These are phyloP conservation scores for Quadriops clusia DNA, from an alignment of 2,888 invertebrate species.

Conservation along the genomic window DNA sequence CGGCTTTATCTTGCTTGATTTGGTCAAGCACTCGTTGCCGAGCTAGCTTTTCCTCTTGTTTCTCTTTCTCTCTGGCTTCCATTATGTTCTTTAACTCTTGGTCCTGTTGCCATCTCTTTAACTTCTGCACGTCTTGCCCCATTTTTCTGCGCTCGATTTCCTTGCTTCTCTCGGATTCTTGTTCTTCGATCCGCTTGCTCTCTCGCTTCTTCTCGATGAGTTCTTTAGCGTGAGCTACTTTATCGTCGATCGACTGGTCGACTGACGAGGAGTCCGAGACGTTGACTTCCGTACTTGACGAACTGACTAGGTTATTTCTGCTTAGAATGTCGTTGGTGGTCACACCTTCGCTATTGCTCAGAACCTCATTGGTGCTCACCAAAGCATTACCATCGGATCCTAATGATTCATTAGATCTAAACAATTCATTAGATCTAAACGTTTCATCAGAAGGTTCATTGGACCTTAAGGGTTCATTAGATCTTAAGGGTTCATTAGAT, in stretches of 20 bases:
- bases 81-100: constrained; percentile 58
- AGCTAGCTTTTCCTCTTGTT: constrained; percentile 60
- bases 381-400: too few relatives aligned
- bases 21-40: constrained; percentile 69
- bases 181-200: constrained; percentile 55
- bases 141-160: constrained; percentile 63
- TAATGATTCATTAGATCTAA: too few relatives aligned
- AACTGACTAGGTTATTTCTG: constrained; percentile 1
- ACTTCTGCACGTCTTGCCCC: constrained; percentile 60
- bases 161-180: constrained; percentile 49
- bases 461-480: too few relatives aligned
- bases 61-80: constrained; percentile 65
- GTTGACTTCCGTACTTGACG: constrained; percentile 2
- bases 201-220: constrained; percentile 53
- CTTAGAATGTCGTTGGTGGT: too few relatives aligned
- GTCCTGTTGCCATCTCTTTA: constrained; percentile 64
- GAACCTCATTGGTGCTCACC: too few relatives aligned
- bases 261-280: too few relatives aligned
- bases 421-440: too few relatives aligned
- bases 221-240: constrained; percentile 51
- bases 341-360: too few relatives aligned
- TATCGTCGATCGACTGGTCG: constrained; percentile 46
- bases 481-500: too few relatives aligned
- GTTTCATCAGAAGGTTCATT: too few relatives aligned
- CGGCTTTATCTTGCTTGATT: constrained; percentile 75